A percentile compares a stretch with the other conserved stretches of the same genome.
Evolutionary conservation across 1,140 invertebrate genomes (phyloP).

Genomic region (Steinernema khuongi): DNA sequence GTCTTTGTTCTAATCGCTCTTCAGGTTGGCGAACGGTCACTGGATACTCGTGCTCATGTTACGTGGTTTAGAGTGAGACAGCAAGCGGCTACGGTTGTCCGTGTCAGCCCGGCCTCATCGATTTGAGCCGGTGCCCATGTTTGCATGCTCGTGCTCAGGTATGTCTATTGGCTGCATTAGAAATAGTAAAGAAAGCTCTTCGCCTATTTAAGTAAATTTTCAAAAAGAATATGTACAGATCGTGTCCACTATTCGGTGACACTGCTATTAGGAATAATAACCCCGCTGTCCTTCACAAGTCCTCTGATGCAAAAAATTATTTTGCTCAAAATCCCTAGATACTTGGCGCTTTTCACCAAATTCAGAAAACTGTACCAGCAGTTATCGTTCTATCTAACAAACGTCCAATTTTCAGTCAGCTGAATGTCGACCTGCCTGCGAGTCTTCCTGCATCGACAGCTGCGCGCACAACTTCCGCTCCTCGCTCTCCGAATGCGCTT

Average conservation of each 20-base stretch:
- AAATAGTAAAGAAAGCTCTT: too few species aligned
- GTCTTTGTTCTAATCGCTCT: background rate
- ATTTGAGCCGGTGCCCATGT: background rate
- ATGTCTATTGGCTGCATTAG: too few species aligned
- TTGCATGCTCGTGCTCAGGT: background rate
- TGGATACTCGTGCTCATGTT: background rate
- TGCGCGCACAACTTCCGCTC: background rate
- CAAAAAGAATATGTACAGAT: too few species aligned
- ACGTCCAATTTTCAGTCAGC: background rate
- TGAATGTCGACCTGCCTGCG: background rate
- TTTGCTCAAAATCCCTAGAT: too few species aligned
- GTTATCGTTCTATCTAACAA: too few species aligned
- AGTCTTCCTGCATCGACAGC: conserved; percentile 1
- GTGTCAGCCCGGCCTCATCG: background rate
- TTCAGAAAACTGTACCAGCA: too few species aligned
- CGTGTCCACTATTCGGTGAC: too few species aligned
- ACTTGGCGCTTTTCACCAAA: too few species aligned
- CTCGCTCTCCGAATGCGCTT: conserved; percentile 4
- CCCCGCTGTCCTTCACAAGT: too few species aligned
- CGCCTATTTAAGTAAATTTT: too few species aligned
- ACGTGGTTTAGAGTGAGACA: background rate
- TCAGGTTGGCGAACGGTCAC: background rate
- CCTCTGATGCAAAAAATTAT: too few species aligned
- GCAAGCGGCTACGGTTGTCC: background rate
- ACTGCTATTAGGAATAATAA: too few species aligned